Percentiles rank a stretch among this genome's conserved stretches.
Evolutionary conservation across 2,888 invertebrate genomes (phyloP).

Genomic region (Tenthredo livida): DNA sequence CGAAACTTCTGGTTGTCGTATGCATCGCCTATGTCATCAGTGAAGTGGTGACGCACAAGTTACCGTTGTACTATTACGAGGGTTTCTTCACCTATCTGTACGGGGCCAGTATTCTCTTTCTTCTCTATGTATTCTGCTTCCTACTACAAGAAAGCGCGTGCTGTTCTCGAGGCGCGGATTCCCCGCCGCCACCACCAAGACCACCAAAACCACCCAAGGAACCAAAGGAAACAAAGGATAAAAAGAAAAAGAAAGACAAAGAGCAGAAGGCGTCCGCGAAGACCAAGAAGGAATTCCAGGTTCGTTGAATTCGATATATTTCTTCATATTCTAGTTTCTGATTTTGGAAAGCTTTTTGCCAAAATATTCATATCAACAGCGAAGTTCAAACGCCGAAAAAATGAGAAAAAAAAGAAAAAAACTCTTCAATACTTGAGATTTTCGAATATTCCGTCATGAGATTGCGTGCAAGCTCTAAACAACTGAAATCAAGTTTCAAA

Average conservation of each 20-base stretch:
- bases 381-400: neutral
- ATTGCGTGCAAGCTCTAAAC: neutral
- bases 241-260: constrained; percentile 81
- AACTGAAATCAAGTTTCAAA: neutral
- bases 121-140: constrained; percentile 96
- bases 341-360: neutral
- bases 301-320: constrained; percentile 59
- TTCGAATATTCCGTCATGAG: neutral
- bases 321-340: neutral
- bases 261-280: constrained; percentile 79
- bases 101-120: constrained; percentile 94
- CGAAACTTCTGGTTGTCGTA: constrained; percentile 94
- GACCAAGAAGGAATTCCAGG: constrained; percentile 80
- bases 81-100: constrained; percentile 97
- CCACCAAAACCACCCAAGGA: constrained; percentile 83
- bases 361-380: neutral
- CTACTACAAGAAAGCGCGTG: constrained; percentile 94
- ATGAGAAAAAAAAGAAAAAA: neutral
- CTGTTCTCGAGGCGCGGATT: constrained; percentile 85
- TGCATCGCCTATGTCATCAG: constrained; percentile 97
- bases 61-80: constrained; percentile 96
- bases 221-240: constrained; percentile 86
- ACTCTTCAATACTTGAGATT: neutral
- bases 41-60: constrained; percentile 95
- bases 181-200: constrained; percentile 83